Percentiles rank a stretch among this genome's conserved stretches.
Conservation (phyloP, 2,113 vertebrate genomes). For the Amphiprion percula region DNA sequence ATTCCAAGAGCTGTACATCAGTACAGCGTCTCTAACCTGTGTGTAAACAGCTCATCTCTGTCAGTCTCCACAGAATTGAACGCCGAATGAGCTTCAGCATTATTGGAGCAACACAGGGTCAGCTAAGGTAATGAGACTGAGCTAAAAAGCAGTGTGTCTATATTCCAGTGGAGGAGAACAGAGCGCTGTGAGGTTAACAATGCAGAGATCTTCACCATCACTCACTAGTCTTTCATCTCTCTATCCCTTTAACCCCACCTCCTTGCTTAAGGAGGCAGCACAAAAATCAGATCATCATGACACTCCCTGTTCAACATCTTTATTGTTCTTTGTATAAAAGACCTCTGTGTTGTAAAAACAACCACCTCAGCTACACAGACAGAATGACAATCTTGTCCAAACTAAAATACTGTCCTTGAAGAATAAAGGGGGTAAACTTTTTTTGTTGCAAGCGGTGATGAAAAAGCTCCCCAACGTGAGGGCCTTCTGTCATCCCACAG, state of each 20-base stretch:
- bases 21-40: not conserved
- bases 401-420: slow-evolving; percentile 31
- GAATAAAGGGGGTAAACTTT: slow-evolving; percentile 29
- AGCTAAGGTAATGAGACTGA: slow-evolving; percentile 40
- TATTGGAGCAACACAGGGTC: slow-evolving; percentile 38
- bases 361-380: slow-evolving; percentile 4
- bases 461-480: slow-evolving; percentile 47
- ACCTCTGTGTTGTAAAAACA: slow-evolving; percentile 36
- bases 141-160: slow-evolving; percentile 34
- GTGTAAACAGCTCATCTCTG: slow-evolving; percentile 19
- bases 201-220: slow-evolving; percentile 64
- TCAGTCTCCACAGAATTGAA: slow-evolving; percentile 10
- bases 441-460: slow-evolving; percentile 15
- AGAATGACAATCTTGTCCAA: slow-evolving; percentile 22
- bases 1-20: slow-evolving; percentile 3
- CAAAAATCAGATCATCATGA: slow-evolving; percentile 43
- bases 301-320: slow-evolving; percentile 44
- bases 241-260: slow-evolving; percentile 43
- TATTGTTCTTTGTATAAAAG: slow-evolving; percentile 35
- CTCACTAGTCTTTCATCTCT: slow-evolving; percentile 61
- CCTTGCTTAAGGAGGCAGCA: slow-evolving; percentile 38
- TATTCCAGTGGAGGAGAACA: slow-evolving; percentile 38
- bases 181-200: slow-evolving; percentile 58
- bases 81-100: not conserved
- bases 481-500: slow-evolving; percentile 57